These are phyloP conservation scores for Eupithecia insigniata DNA, from an alignment of 2,888 invertebrate genomes.

Conservation along the genomic window DNA sequence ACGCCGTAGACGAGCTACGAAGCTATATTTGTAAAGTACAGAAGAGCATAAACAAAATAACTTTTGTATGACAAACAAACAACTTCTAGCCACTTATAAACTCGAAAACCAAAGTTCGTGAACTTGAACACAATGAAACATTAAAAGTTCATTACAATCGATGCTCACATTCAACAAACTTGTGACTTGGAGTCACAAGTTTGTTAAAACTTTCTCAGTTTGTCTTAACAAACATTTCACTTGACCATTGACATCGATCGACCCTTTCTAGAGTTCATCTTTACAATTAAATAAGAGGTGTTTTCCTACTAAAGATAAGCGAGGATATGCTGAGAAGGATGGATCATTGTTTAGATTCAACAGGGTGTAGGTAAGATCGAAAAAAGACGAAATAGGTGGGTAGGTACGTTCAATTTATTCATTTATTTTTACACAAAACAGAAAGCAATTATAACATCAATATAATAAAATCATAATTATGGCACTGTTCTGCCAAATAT, in stretches of 20 bases:
- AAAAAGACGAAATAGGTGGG: background rate
- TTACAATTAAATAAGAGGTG: background rate
- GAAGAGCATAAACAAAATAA: conserved; percentile 12
- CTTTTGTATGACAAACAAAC: conserved; percentile 12
- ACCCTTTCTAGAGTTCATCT: background rate
- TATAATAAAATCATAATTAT: too few relatives aligned
- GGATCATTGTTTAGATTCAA: background rate
- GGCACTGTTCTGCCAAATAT: background rate
- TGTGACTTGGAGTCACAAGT: background rate
- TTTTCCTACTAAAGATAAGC: background rate
- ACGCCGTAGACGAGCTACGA: conserved; percentile 18
- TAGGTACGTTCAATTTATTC: background rate
- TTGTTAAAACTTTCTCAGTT: background rate
- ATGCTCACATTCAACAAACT: background rate
- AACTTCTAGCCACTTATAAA: conserved; percentile 2
- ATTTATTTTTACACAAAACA: background rate
- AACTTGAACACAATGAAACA: conserved; percentile 1
- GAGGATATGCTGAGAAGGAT: background rate
- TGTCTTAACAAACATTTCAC: background rate
- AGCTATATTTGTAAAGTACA: background rate
- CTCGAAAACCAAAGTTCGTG: conserved; percentile 2
- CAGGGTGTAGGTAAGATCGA: background rate
- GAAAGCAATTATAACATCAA: background rate
- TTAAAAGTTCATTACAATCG: conserved; percentile 12
- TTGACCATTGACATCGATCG: conserved; percentile 4